Evolutionary conservation across 2,113 vertebrate species (phyloP).

Genomic region (Tragelaphus scriptus): DNA sequence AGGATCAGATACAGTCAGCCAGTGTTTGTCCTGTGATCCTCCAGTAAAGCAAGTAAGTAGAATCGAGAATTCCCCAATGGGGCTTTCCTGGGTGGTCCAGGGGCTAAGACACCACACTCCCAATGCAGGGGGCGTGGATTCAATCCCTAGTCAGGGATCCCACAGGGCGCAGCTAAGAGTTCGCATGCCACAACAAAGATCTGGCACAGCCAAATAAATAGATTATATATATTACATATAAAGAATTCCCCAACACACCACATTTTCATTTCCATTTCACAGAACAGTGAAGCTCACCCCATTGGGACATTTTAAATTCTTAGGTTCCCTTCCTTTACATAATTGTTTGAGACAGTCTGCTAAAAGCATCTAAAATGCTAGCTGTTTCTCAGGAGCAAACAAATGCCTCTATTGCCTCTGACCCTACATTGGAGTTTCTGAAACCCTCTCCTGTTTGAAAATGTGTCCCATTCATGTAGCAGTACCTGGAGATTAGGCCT

Average conservation of each 20-base stretch:
- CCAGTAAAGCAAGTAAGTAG: constrained; percentile 65
- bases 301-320: constrained; percentile 61
- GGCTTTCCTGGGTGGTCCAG: not conserved
- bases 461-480: constrained; percentile 29
- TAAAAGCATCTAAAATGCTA: constrained; percentile 71
- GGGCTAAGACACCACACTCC: not conserved
- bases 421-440: constrained; percentile 46
- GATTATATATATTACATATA: not conserved
- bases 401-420: constrained; percentile 49
- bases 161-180: not conserved
- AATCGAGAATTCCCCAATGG: constrained; percentile 61
- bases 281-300: constrained; percentile 30
- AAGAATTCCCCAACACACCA: constrained; percentile 66
- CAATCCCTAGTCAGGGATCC: not conserved
- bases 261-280: constrained; percentile 69
- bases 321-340: constrained; percentile 56
- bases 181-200: not conserved
- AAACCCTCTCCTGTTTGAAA: constrained; percentile 44
- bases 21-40: constrained; percentile 54
- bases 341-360: constrained; percentile 51
- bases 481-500: not conserved
- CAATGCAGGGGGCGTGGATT: not conserved
- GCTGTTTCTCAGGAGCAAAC: constrained; percentile 67
- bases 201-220: not conserved
- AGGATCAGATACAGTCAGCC: constrained; percentile 50